phyloP scores from a whole-genome alignment of 1,140 invertebrate species.

The Tetramorium parvispinum region DNA sequence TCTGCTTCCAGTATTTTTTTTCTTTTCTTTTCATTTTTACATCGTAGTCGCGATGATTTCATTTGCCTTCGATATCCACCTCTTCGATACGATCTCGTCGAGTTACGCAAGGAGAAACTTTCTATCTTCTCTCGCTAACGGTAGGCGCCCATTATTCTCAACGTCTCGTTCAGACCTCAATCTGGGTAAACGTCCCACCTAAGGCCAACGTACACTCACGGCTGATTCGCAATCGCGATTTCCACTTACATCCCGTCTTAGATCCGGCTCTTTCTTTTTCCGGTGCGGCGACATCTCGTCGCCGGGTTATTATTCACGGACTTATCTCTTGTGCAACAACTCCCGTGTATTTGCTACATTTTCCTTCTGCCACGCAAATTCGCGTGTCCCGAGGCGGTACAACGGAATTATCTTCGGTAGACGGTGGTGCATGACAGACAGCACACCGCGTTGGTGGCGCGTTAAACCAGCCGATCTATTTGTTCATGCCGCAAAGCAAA shows the following conservation, averaged over 20 bases:
- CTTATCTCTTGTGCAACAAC: neutral
- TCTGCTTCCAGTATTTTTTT: neutral
- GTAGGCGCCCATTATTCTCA: conserved; percentile 21
- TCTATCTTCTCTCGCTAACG: conserved; percentile 20
- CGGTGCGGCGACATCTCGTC: neutral
- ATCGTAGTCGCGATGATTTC: conserved; percentile 25
- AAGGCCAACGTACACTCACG: neutral
- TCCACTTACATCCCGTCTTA: conserved; percentile 23
- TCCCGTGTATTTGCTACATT: conserved; percentile 16
- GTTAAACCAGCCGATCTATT: conserved; percentile 38
- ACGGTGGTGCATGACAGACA: conserved; percentile 21
- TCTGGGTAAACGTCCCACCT: conserved; percentile 9
- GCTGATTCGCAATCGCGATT: conserved; percentile 42
- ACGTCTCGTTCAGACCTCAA: conserved; percentile 14
- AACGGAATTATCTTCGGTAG: conserved; percentile 29
- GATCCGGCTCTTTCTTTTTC: conserved; percentile 14
- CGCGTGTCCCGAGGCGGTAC: conserved; percentile 33
- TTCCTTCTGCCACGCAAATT: conserved; percentile 23
- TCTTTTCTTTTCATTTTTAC: neutral
- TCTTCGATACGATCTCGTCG: conserved; percentile 30
- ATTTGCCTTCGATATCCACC: conserved; percentile 32
- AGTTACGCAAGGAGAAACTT: conserved; percentile 49
- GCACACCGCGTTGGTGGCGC: conserved; percentile 4
- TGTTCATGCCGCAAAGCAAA: conserved; percentile 28
- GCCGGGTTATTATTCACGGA: conserved; percentile 29